Percentiles rank a stretch among this genome's conserved stretches.
Evolutionary conservation across 2,113 vertebrate species (phyloP).

Genomic region (Thamnaconus septentrionalis): DNA sequence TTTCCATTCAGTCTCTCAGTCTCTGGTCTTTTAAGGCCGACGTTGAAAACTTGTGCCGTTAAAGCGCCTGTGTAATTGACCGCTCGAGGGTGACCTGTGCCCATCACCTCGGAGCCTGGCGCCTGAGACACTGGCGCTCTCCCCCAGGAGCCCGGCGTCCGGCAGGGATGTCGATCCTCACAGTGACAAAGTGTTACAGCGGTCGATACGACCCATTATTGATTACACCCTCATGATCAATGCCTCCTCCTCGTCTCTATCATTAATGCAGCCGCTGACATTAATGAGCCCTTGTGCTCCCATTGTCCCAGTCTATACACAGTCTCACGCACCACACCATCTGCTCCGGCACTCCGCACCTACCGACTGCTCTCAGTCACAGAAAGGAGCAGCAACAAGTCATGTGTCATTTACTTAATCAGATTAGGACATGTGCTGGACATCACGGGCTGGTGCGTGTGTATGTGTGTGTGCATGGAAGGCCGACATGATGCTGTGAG

Average conservation of each 20-base stretch:
- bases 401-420: constrained; percentile 39
- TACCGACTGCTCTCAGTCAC: neutral
- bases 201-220: constrained; percentile 63
- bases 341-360: constrained; percentile 14
- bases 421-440: constrained; percentile 12
- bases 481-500: neutral
- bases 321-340: constrained; percentile 11
- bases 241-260: constrained; percentile 55
- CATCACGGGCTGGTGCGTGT: neutral
- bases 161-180: constrained; percentile 30
- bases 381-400: neutral
- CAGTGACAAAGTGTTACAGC: constrained; percentile 59
- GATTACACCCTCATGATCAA: constrained; percentile 66
- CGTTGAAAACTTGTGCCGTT: no score
- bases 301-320: constrained; percentile 37
- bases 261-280: constrained; percentile 45
- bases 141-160: constrained; percentile 34
- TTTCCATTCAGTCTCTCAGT: constrained; percentile 4
- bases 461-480: constrained; percentile 9
- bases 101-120: constrained; percentile 28
- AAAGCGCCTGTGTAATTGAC: no score
- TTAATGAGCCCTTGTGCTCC: constrained; percentile 55
- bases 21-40: neutral
- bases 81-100: no score
- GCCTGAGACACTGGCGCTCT: constrained; percentile 39